Evolutionary conservation across 2,888 invertebrate genomes (phyloP).

Genomic region (Eumacrocentrus americanus): DNA sequence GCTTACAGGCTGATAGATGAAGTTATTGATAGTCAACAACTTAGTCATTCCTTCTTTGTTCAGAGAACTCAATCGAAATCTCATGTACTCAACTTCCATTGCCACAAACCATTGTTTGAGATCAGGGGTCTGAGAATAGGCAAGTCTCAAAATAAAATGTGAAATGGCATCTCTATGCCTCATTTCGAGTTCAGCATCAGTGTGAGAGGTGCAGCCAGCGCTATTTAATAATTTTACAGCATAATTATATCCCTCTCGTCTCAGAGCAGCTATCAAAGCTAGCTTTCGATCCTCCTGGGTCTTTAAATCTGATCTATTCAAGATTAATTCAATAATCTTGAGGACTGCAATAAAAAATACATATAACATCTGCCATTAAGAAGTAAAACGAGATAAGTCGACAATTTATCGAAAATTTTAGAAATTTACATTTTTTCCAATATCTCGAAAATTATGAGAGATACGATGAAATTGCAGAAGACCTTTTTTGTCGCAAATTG

Average conservation of each 20-base stretch:
- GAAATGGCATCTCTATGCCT: conserved; percentile 85
- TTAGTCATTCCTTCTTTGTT: conserved; percentile 68
- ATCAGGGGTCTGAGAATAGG: conserved; percentile 88
- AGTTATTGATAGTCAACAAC: conserved; percentile 72
- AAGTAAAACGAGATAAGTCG: too few species aligned
- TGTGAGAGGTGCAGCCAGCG: conserved; percentile 63
- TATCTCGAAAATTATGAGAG: too few species aligned
- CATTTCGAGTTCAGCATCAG: conserved; percentile 70
- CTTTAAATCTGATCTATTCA: conserved; percentile 67
- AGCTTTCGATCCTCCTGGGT: conserved; percentile 72
- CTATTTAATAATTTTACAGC: conserved; percentile 69
- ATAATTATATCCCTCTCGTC: conserved; percentile 71
- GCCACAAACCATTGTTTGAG: conserved; percentile 85
- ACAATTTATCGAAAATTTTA: too few species aligned
- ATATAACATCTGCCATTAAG: too few species aligned
- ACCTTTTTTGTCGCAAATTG: too few species aligned
- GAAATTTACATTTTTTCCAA: too few species aligned
- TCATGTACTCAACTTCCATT: conserved; percentile 89
- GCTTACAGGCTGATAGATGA: conserved; percentile 68
- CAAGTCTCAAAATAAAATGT: conserved; percentile 90
- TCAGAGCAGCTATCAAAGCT: conserved; percentile 70
- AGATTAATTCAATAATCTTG: conserved; percentile 75
- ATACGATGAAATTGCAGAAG: too few species aligned
- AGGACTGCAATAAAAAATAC: conserved; percentile 63
- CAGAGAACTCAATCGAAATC: conserved; percentile 74